Evolutionary conservation across 2,797 vertebrate genomes (phyloP).

Genomic region (Microctenopoma stevenorrisi): DNA sequence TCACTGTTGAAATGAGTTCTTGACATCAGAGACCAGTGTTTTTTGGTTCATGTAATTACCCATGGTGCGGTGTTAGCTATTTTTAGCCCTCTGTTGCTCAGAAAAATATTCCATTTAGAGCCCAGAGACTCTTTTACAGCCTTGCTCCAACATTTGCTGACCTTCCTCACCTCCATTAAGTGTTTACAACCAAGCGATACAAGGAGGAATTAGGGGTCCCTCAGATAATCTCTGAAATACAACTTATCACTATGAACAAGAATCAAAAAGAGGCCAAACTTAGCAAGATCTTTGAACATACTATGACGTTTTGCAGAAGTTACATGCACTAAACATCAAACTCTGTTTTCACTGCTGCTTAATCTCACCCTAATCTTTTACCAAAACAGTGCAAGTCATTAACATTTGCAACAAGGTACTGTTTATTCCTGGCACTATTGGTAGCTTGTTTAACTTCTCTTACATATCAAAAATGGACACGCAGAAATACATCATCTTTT

Average conservation of each 20-base stretch:
- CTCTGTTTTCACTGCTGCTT: no score
- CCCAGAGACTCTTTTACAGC: constrained; percentile 21
- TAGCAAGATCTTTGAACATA: neutral
- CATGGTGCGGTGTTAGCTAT: constrained; percentile 39
- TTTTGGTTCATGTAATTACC: constrained; percentile 59
- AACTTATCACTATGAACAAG: neutral
- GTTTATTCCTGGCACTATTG: no score
- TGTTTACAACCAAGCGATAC: constrained; percentile 5
- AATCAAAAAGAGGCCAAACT: neutral
- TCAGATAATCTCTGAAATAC: constrained; percentile 3
- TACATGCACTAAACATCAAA: neutral
- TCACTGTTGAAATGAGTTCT: constrained; percentile 51
- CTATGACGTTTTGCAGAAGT: neutral
- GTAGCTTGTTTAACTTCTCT: no score
- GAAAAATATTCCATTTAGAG: constrained; percentile 32
- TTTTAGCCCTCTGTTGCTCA: constrained; percentile 48
- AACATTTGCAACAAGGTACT: neutral
- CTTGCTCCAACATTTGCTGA: constrained; percentile 24
- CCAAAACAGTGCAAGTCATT: neutral
- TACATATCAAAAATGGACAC: no score
- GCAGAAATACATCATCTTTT: neutral
- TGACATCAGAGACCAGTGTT: constrained; percentile 52
- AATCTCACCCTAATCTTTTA: no score
- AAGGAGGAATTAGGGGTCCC: neutral
- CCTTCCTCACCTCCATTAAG: constrained; percentile 26